Conservation (phyloP, 2,113 vertebrate genomes). For the Motacilla alba region DNA sequence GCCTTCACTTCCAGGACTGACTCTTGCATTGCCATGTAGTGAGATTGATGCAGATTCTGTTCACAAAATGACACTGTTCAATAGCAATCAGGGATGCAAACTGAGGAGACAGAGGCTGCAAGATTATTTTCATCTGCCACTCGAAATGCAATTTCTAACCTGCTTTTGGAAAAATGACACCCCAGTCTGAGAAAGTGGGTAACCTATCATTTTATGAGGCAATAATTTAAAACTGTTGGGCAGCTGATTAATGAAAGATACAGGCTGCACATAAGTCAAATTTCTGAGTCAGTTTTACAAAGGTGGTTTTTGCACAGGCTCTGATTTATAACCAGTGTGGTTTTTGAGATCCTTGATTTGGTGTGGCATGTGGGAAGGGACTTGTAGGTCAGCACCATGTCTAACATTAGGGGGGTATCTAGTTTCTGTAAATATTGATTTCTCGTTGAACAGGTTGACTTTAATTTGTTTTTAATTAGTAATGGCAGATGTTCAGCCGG, state of each 20-base stretch:
- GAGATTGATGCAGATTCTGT: constrained; percentile 15
- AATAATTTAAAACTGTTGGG: neutral
- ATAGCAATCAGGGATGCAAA: neutral
- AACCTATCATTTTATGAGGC: neutral
- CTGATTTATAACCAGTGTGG: neutral
- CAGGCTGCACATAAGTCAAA: neutral
- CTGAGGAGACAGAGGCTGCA: neutral
- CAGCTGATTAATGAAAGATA: constrained; percentile 18
- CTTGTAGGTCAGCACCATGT: neutral
- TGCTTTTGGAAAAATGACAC: neutral
- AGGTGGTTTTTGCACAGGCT: neutral
- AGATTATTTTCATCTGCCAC: constrained; percentile 16
- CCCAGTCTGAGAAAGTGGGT: neutral
- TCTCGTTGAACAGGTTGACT: constrained; percentile 52
- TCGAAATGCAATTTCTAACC: constrained; percentile 21
- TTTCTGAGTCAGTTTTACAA: neutral
- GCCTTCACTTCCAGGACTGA: constrained; percentile 30
- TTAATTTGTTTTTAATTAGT: constrained; percentile 69
- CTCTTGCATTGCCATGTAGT: neutral
- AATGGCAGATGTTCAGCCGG: constrained; percentile 68
- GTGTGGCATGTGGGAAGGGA: neutral
- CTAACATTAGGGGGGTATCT: neutral
- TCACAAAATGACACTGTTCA: neutral
- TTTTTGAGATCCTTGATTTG: neutral
- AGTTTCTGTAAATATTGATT: constrained; percentile 56